Conservation (phyloP, 2,888 invertebrate genomes). For the Athetis lepigone region DNA sequence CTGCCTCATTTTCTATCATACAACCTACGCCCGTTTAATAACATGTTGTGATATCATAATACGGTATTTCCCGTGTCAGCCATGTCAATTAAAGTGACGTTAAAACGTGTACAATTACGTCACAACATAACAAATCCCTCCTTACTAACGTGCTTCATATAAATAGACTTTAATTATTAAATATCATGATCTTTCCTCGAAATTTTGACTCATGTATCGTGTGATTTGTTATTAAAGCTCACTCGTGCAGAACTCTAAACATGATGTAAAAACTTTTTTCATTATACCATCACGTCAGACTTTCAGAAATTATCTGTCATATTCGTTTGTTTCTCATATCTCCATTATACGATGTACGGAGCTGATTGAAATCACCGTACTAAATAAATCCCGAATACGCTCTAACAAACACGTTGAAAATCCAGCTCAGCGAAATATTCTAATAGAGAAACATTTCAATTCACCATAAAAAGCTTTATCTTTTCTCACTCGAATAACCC, state of each 20-base stretch:
- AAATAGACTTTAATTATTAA: constrained; percentile 43
- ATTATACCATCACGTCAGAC: constrained; percentile 15
- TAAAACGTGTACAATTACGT: constrained; percentile 59
- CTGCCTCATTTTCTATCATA: constrained; percentile 51
- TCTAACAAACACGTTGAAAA: constrained; percentile 61
- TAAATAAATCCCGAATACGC: constrained; percentile 50
- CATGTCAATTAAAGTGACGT: constrained; percentile 72
- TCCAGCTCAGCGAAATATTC: constrained; percentile 63
- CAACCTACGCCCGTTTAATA: constrained; percentile 48
- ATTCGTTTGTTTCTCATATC: constrained; percentile 4
- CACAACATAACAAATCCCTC: constrained; percentile 57
- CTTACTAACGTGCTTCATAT: constrained; percentile 37
- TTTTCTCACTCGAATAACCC: constrained; percentile 78
- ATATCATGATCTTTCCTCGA: constrained; percentile 14
- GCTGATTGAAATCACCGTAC: constrained; percentile 46
- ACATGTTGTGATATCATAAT: constrained; percentile 54
- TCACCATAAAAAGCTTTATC: constrained; percentile 73
- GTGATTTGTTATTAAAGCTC: constrained; percentile 22
- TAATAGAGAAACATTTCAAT: constrained; percentile 73
- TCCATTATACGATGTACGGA: constrained; percentile 12
- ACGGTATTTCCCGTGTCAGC: constrained; percentile 60
- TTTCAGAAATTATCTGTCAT: constrained; percentile 35
- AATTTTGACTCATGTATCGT: not conserved
- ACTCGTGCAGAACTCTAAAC: constrained; percentile 15
- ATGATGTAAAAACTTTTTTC: constrained; percentile 20